Evolutionary conservation across 2,797 vertebrate genomes (phyloP), one percentile per base, ranked within the genome.

Genomic region (Danio aesculapii): DNA sequence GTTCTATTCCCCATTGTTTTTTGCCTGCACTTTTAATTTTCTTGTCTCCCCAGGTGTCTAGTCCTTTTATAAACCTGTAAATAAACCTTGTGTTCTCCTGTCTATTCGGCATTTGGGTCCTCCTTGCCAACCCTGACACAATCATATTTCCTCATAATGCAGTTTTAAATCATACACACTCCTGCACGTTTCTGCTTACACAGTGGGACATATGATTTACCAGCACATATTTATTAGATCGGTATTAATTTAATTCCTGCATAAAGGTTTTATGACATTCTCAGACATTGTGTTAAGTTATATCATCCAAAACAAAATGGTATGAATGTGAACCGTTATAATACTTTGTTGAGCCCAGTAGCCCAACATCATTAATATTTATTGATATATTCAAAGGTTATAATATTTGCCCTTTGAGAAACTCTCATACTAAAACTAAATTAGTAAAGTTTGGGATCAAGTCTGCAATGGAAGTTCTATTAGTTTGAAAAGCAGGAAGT

Each of bases 241-340:
- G 21, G 50, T 30, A 50, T 39, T 49, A 57, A 70, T 70, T 13
- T 79, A 55, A 13, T 62, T 46, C 19, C 16, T 46, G n/a, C 47
- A 21, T 62, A 52, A 43, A 50, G 44, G 49, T 52, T 49, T 44
- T 50, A 67, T 13, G 13, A n/a, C 12, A 21, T 58, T 30, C 58
- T 16, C 9, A 57, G 30, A 12, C 7, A 10, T 59, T 69, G 14
- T 16, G 30, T 1, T 30, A 1, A 30, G 49, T 66, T 75, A 21
- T 55, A 30, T 47, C 52, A 19, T 64, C 4, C 43, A 70, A n/a
- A 69, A 1, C 11, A 6, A 41, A 47, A 66, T n/a, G 16, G 47
- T 16, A 76, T 43, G 39, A 43, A 75, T 58, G 46, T 55, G 17
- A 76, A 21, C 61, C 43, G 6, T 12, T 19, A 8, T 14, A 76